These are phyloP conservation scores for Dermochelys coriacea DNA, from an alignment of 2,797 vertebrate species.

Conservation along the genomic window DNA sequence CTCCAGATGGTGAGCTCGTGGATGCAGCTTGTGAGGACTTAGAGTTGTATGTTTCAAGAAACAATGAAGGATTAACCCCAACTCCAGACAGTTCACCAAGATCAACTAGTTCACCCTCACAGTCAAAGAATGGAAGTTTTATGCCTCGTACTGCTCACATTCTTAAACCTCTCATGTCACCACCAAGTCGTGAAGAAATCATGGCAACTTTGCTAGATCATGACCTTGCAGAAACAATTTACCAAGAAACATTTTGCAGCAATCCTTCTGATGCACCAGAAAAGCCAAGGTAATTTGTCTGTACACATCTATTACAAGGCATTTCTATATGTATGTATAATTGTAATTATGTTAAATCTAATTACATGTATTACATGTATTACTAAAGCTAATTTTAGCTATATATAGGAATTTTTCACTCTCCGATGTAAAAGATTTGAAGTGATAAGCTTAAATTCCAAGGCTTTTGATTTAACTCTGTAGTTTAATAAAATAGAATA, in stretches of 20 bases:
- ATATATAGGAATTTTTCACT: background rate
- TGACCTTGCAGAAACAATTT: slow-evolving; percentile 93
- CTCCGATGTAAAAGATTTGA: background rate
- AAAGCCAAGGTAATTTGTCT: slow-evolving; percentile 90
- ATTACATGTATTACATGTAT: background rate
- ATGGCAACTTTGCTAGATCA: slow-evolving; percentile 91
- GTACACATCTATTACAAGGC: slow-evolving; percentile 1
- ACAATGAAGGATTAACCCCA: slow-evolving; percentile 87
- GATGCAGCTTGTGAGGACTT: slow-evolving; percentile 89
- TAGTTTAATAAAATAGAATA: background rate
- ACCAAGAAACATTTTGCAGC: slow-evolving; percentile 97
- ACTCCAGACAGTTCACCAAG: slow-evolving; percentile 95
- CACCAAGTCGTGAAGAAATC: slow-evolving; percentile 96
- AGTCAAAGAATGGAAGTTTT: slow-evolving; percentile 88
- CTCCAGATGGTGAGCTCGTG: slow-evolving; percentile 87
- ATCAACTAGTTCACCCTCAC: slow-evolving; percentile 92
- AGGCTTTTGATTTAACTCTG: background rate
- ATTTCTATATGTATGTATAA: background rate
- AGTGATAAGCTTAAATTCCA: background rate
- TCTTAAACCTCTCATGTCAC: slow-evolving; percentile 98
- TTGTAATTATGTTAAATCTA: slow-evolving; percentile 7
- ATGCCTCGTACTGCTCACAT: slow-evolving; percentile 88
- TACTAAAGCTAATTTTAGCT: slow-evolving; percentile 10
- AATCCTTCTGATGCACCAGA: slow-evolving; percentile 94
- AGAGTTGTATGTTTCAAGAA: slow-evolving; percentile 84